Evolutionary conservation across 2,113 vertebrate species (phyloP), one percentile per base, ranked within the genome.

Genomic region (Chloebia gouldiae): DNA sequence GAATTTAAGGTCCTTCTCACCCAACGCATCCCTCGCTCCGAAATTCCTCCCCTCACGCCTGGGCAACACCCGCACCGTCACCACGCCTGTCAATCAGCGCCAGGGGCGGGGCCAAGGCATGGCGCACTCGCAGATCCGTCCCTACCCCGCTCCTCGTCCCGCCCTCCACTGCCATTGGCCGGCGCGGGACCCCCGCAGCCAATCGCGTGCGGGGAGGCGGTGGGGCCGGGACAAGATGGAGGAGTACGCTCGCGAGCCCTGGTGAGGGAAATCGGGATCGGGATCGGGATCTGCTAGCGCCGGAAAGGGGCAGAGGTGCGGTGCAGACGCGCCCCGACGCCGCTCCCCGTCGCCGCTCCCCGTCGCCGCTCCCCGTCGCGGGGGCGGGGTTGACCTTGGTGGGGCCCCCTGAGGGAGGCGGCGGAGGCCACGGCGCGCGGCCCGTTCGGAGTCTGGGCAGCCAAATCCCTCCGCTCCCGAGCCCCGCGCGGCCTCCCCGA

Each of bases 201-300:
- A 97, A 95, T 93, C 35, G 61, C 18, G 13, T 0, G 23, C 22
- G n/a, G 49, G 59, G 7, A 24, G 81, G 86, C 8, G 51, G 75
- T 1, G 20, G 78, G 63, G 35, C 17, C 39, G 82, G 45, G 21
- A 39, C 82, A 99, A 99, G 98, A 99, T 99, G 99, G 99, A 99
- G 98, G 99, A 99, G 50, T 99, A 99, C 81, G 99, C 99, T 24
- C 98, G 99, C 11, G 99, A 99, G 51, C 99, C 99, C 3, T 99
- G 99, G 99, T 99, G 91, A 98, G 10, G 33, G n/a, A 9, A 21
- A 21, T 12, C 3, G 7, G 33, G 24, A 39, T 39, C 39, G 39
- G n/a, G 28, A n/a, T 13, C 57, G 1, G 59, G 50, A 25, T 21
- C 33, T 17, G 13, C 4, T 11, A 45, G 21, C 11, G 1, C 51